Conservation (phyloP, 2,888 invertebrate species). For the Oxycera nigricornis region DNA sequence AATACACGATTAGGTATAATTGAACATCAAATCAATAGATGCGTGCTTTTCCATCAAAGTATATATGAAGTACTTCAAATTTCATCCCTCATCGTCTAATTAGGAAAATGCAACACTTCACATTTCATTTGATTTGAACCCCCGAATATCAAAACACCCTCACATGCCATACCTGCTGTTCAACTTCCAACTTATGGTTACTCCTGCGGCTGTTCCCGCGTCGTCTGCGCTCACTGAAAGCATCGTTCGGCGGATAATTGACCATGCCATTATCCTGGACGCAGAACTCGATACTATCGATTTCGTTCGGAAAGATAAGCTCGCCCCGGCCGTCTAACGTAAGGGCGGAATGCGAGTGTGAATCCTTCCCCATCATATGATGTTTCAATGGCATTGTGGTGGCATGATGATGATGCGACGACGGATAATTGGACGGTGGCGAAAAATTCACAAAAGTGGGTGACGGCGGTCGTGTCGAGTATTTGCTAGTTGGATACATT, state of each 20-base stretch:
- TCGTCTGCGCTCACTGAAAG: constrained; percentile 56
- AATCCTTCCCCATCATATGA: constrained; percentile 33
- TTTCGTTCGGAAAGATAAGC: constrained; percentile 59
- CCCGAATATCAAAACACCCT: background rate
- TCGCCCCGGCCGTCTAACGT: constrained; percentile 54
- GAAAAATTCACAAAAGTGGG: constrained; percentile 74
- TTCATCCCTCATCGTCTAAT: no score
- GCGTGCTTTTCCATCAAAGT: no score
- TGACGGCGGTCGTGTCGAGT: constrained; percentile 57
- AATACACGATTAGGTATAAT: no score
- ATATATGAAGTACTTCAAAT: no score
- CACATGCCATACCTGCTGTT: constrained; percentile 56
- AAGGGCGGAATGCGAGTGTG: constrained; percentile 48
- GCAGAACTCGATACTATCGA: constrained; percentile 61
- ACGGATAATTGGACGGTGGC: constrained; percentile 77
- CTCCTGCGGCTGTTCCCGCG: constrained; percentile 59
- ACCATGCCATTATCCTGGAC: constrained; percentile 55
- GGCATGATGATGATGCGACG: constrained; percentile 60
- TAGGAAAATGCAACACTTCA: no score
- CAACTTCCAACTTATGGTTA: constrained; percentile 60
- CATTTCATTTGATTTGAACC: no score
- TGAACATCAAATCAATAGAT: no score
- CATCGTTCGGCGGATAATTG: constrained; percentile 51
- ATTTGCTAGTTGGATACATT: constrained; percentile 57
- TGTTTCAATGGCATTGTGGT: constrained; percentile 42